These are phyloP conservation scores for Rhegmatorhina hoffmannsi DNA, from an alignment of 2,113 vertebrate genomes.

Conservation along the genomic window DNA sequence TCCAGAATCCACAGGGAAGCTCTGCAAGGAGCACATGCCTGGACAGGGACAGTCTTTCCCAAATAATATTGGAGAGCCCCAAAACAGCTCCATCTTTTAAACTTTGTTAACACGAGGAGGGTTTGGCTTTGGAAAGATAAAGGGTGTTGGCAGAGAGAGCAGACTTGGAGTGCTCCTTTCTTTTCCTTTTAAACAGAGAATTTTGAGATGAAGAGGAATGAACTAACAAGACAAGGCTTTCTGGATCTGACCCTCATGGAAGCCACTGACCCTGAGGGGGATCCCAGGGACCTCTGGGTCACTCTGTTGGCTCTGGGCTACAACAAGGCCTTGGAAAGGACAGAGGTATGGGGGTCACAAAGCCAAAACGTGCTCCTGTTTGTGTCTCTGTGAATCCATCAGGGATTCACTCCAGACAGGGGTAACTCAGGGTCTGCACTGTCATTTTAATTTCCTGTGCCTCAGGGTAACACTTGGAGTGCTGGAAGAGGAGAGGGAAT, in stretches of 20 bases:
- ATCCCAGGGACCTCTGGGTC: constrained; percentile 89
- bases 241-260: constrained; percentile 95
- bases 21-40: not conserved
- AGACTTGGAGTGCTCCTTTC: not conserved
- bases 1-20: not conserved
- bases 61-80: not conserved
- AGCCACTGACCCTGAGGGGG: constrained; percentile 86
- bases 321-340: constrained; percentile 86
- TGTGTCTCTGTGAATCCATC: not conserved
- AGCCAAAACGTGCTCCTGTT: not conserved
- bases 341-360: constrained; percentile 75
- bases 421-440: not conserved
- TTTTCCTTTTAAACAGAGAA: constrained; percentile 77
- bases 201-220: constrained; percentile 93
- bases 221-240: constrained; percentile 91
- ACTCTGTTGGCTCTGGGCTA: constrained; percentile 91
- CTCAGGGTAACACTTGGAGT: not conserved
- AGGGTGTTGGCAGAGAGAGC: not conserved
- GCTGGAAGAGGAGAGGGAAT: not conserved
- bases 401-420: not conserved
- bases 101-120: not conserved
- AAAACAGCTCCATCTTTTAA: not conserved
- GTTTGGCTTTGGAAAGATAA: not conserved
- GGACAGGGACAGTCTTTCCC: not conserved
- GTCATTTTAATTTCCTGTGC: not conserved